Base-by-base conservation (phyloP, 2,797 vertebrate species). In the Philypnodon macrostomus region DNA sequence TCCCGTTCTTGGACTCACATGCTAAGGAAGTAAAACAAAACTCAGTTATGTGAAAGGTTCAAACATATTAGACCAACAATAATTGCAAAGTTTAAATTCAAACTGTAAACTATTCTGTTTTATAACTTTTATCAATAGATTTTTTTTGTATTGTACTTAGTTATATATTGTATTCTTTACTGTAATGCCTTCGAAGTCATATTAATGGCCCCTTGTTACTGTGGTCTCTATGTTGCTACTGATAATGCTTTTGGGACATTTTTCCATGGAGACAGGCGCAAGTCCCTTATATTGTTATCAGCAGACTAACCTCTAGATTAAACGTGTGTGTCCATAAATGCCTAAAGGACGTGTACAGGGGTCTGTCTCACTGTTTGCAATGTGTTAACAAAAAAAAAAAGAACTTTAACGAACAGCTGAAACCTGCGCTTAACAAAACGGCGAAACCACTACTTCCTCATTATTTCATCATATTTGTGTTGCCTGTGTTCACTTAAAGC, bases 1-100 rank as follows among this genome's bases (percentile, higher is more conserved):
- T 90, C 59, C 80, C 92, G 0, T 89, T 92, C n/a, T 77, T 88
- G 14, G 47, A 37, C 44, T 67, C 87, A 44, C 95, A 98, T 0
- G 13, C 95, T 96, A 70, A 11, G 2, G 7, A 11, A 58, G 10
- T 1, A 8, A 7, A 1, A 12, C 9, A 2, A 29, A 10, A 29
- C n/a, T n/a, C n/a, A n/a, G n/a, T n/a, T n/a, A n/a, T n/a, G n/a
- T n/a, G n/a, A n/a, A n/a, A n/a, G n/a, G n/a, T n/a, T n/a, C n/a
- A n/a, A n/a, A n/a, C n/a, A n/a, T n/a, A n/a, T n/a, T n/a, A n/a
- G n/a, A n/a, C n/a, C n/a, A n/a, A n/a, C n/a, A n/a, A n/a, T n/a
- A n/a, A n/a, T n/a, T n/a, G n/a, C n/a, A n/a, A n/a, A n/a, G n/a
- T n/a, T n/a, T n/a, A n/a, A n/a, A n/a, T n/a, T n/a, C n/a, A n/a